These are phyloP conservation scores for Lamellibrachia satsuma DNA, from an alignment of 2,888 invertebrate genomes.

Conservation along the genomic window DNA sequence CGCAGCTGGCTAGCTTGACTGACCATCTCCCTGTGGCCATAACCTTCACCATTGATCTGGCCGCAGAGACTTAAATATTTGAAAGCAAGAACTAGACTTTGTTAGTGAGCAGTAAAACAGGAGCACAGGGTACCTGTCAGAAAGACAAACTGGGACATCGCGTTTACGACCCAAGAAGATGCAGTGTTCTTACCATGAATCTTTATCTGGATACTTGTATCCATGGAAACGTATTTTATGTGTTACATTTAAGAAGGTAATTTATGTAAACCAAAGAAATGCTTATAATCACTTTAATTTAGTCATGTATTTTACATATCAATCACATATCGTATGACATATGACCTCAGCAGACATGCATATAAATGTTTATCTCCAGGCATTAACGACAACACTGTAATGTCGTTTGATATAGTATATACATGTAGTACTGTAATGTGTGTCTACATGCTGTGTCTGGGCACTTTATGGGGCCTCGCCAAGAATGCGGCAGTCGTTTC, in stretches of 20 bases:
- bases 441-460: neutral
- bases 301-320: neutral
- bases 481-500: too few species aligned
- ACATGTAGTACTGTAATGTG: neutral
- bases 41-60: neutral
- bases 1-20: neutral
- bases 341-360: neutral
- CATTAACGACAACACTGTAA: neutral
- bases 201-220: neutral
- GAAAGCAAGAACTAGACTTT: neutral
- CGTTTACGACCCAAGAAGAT: neutral
- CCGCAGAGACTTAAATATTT: neutral
- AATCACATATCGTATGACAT: neutral
- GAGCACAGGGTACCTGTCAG: neutral
- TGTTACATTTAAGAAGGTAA: neutral
- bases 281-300: neutral
- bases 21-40: neutral
- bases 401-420: neutral
- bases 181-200: neutral
- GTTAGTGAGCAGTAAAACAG: neutral
- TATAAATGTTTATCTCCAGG: neutral
- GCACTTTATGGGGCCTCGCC: too few species aligned
- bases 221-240: neutral
- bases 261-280: neutral
- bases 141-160: neutral